Evolutionary conservation across 2,113 vertebrate genomes (phyloP).

Genomic region (Entelurus aequoreus): DNA sequence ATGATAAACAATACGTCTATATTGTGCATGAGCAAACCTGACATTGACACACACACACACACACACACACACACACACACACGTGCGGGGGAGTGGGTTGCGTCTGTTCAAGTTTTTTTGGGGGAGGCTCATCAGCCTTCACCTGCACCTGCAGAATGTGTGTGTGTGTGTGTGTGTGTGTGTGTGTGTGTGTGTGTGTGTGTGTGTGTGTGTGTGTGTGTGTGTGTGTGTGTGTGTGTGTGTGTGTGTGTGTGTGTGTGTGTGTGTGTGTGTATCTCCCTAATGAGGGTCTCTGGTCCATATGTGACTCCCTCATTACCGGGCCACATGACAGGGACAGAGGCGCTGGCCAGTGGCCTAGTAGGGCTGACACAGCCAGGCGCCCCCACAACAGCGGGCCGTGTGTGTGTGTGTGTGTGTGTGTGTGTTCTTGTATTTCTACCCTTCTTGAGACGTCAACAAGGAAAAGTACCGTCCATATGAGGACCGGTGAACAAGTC

Average conservation of each 20-base stretch:
- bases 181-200: too few species aligned
- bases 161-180: slow-evolving; percentile 13
- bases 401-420: slow-evolving; percentile 18
- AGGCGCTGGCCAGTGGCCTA: slow-evolving; percentile 64
- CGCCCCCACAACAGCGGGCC: slow-evolving; percentile 47
- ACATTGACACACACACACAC: too few species aligned
- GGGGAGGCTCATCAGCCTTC: slow-evolving; percentile 48
- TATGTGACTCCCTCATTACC: slow-evolving; percentile 77
- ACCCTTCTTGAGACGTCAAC: too few species aligned
- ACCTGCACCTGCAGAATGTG: slow-evolving; percentile 42
- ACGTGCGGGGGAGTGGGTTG: slow-evolving; percentile 19
- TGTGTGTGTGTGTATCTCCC: slow-evolving; percentile 32
- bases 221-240: too few species aligned
- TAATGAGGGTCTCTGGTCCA: slow-evolving; percentile 73
- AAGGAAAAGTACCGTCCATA: too few species aligned
- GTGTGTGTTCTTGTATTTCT: slow-evolving; percentile 5
- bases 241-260: slow-evolving; percentile 23
- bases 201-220: too few species aligned
- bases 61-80: slow-evolving; percentile 1
- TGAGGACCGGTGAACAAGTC: too few species aligned
- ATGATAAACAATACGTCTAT: background rate
- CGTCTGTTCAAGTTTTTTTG: slow-evolving; percentile 41
- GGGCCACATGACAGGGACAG: slow-evolving; percentile 67
- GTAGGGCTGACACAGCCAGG: slow-evolving; percentile 49
- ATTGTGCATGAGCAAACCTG: background rate